Evolutionary conservation across 2,113 vertebrate species (phyloP), one percentile per base, ranked within the genome.

Genomic region (Oncorhynchus tshawytscha): DNA sequence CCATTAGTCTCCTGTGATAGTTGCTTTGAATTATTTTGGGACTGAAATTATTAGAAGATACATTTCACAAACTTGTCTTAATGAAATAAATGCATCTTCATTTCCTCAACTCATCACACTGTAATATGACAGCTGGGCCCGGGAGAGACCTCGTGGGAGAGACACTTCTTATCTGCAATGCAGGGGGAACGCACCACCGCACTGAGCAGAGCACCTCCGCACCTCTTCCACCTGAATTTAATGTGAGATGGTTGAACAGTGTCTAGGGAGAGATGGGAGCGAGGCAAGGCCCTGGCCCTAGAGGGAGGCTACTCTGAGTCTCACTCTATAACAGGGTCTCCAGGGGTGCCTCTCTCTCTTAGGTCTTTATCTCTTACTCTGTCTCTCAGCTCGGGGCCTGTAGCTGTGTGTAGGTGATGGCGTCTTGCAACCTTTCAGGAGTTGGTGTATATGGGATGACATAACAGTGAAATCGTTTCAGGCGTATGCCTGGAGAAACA

Each of bases 91-190:
- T 75, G 15, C 70, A 70, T 76, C 24, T 59, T 84, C 60, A 64
- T 82, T 89, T 88, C 75, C 81, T 90, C 74, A 84, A 79, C 79
- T 87, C 78, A 90, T 88, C 83, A 80, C 72, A 75, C 70, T 51
- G 80, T 85, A 84, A 91, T 91, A 81, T 85, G 85, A 88, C 84
- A 87, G 85, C 81, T 78, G 74, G 76, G 74, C 68, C 73, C n/a
- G 5, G 71, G 70, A 73, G 34, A 78, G 71, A 85, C 34, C 87
- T 78, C 48, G 3, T 67, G 79, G 81, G 75, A 76, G 48, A 75
- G 29, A 77, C 78, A 71, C 82, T 7, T 81, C 82, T 7, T 81
- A 88, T 78, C 81, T 79, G n/a, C 67, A 81, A 65, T 75, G 74
- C 75, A 74, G 59, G 74, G 75, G 60, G 49, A 80, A 78, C 78